Evolutionary conservation across 2,888 invertebrate genomes (phyloP).

Genomic region (Formica aserva): DNA sequence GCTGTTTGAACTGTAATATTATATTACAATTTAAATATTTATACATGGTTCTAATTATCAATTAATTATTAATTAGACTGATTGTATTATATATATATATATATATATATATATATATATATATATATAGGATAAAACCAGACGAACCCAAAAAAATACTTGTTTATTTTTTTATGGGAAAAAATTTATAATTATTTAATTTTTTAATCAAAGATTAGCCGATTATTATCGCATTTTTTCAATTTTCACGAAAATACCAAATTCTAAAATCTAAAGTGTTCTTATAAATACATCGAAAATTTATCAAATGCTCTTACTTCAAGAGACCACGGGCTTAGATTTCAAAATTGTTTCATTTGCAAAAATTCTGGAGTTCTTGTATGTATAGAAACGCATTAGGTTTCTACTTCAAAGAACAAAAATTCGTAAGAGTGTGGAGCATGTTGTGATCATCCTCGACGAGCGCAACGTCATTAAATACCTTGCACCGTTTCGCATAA

Average conservation of each 20-base stretch:
- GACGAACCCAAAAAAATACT: background rate
- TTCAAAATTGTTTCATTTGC: background rate
- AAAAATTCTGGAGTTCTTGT: background rate
- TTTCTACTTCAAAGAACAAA: background rate
- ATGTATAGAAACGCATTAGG: background rate
- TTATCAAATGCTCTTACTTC: background rate
- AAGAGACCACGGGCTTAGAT: background rate
- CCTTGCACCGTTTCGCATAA: constrained; percentile 32
- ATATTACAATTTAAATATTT: background rate
- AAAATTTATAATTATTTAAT: too few species aligned
- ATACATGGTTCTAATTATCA: background rate
- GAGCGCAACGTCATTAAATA: background rate
- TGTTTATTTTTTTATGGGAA: background rate
- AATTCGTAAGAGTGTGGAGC: background rate
- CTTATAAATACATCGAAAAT: background rate
- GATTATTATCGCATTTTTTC: background rate
- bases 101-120: background rate
- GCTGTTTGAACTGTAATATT: background rate
- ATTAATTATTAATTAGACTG: background rate
- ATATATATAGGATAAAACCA: background rate
- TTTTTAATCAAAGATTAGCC: too few species aligned
- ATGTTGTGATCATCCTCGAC: background rate
- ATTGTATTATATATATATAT: background rate
- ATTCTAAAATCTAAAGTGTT: background rate
- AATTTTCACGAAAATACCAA: background rate